Percentiles rank a stretch among this genome's conserved stretches.
phyloP scores from a whole-genome alignment of 2,888 invertebrate genomes.

The Adela reaumurella region DNA sequence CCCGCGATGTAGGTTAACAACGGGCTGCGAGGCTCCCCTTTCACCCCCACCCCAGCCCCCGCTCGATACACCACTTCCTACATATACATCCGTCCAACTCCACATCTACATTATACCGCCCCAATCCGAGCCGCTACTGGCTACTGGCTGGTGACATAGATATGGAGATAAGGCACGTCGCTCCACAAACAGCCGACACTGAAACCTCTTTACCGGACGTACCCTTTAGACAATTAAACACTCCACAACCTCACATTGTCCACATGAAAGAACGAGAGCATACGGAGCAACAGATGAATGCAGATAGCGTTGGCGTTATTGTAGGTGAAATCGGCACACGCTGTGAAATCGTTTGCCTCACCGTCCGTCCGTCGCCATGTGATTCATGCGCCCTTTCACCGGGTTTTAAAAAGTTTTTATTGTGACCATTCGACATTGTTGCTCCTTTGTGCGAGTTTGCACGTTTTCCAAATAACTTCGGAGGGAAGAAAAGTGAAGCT shows the following conservation, averaged over 20 bases:
- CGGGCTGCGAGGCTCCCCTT: no score
- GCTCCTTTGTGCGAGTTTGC: no score
- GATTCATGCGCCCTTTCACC: not conserved
- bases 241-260: not conserved
- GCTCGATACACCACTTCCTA: conserved; percentile 44
- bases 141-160: not conserved
- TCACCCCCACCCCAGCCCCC: conserved; percentile 23
- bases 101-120: not conserved
- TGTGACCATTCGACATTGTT: no score
- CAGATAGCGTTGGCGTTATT: not conserved
- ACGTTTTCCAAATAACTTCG: no score
- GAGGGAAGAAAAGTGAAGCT: no score
- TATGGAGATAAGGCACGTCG: not conserved
- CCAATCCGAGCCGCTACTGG: not conserved
- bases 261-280: not conserved
- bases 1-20: conserved; percentile 22
- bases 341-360: not conserved
- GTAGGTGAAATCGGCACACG: not conserved
- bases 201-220: not conserved
- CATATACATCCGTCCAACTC: no score
- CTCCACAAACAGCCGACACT: not conserved
- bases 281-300: not conserved
- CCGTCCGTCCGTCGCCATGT: not conserved
- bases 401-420: not conserved
- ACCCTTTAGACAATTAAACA: not conserved